phyloP scores from a whole-genome alignment of 2,113 vertebrate species.

The Myrmecobius fasciatus region DNA sequence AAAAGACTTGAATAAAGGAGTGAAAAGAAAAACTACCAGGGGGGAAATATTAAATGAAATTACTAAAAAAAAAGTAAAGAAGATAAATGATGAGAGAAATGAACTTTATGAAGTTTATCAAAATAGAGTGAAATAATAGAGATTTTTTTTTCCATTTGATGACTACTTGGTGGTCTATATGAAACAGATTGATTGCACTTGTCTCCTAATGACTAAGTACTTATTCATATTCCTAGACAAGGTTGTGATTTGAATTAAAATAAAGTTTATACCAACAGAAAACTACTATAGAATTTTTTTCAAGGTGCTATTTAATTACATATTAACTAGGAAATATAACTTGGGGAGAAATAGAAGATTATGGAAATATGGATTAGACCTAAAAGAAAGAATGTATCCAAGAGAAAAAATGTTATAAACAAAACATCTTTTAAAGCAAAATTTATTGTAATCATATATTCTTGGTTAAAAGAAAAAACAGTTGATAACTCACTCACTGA shows the following conservation, averaged over 20 bases:
- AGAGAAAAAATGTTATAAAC: not conserved
- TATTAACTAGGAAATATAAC: constrained; percentile 10
- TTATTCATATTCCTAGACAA: constrained; percentile 51
- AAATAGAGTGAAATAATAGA: constrained; percentile 52
- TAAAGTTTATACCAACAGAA: constrained; percentile 47
- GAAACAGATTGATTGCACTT: constrained; percentile 48
- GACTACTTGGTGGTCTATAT: constrained; percentile 34
- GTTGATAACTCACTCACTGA: not conserved
- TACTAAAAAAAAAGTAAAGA: constrained; percentile 51
- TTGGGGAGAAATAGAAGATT: not conserved
- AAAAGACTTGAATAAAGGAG: constrained; percentile 44
- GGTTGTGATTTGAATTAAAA: constrained; percentile 50
- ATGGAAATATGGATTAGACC: not conserved
- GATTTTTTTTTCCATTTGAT: constrained; percentile 48
- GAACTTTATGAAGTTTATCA: too few relatives aligned
- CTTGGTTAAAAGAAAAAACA: not conserved
- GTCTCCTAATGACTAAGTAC: constrained; percentile 48
- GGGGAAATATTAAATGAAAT: constrained; percentile 58
- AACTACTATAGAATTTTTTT: not conserved
- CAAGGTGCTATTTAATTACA: not conserved
- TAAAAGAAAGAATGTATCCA: not conserved
- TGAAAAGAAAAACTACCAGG: constrained; percentile 50
- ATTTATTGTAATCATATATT: not conserved
- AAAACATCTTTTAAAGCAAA: not conserved
- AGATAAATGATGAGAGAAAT: constrained; percentile 59